Evolutionary conservation across 2,113 vertebrate genomes (phyloP).

Genomic region (Amphiprion percula): DNA sequence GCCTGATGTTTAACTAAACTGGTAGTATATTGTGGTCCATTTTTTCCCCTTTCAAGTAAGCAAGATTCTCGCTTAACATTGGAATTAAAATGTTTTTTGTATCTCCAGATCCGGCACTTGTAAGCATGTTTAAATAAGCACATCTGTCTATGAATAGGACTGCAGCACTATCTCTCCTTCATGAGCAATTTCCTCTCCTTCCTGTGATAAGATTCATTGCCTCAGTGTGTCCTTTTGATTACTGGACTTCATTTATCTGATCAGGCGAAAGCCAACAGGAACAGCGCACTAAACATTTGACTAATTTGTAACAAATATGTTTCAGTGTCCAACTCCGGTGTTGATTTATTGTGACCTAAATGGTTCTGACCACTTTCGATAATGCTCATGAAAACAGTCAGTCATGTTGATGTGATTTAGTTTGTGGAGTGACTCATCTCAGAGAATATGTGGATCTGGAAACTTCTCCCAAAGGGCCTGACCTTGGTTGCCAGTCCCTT

Average conservation of each 20-base stretch:
- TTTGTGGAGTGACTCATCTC: slow-evolving; percentile 33
- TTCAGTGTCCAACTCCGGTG: slow-evolving; percentile 1
- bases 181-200: slow-evolving; percentile 77
- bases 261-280: slow-evolving; percentile 56
- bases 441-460: slow-evolving; percentile 44
- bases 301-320: slow-evolving; percentile 22
- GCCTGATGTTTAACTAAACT: slow-evolving; percentile 8
- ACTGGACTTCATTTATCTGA: slow-evolving; percentile 71
- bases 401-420: slow-evolving; percentile 49
- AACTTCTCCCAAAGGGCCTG: slow-evolving; percentile 37
- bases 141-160: slow-evolving; percentile 48
- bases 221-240: slow-evolving; percentile 57
- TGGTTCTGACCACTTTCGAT: slow-evolving; percentile 9
- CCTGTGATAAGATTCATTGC: slow-evolving; percentile 78
- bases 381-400: slow-evolving; percentile 27
- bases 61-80: slow-evolving; percentile 14
- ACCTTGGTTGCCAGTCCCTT: slow-evolving; percentile 30
- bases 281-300: slow-evolving; percentile 37
- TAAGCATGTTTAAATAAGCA: slow-evolving; percentile 42
- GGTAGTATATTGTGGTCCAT: slow-evolving; percentile 3
- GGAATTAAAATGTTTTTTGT: slow-evolving; percentile 25
- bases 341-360: slow-evolving; percentile 38
- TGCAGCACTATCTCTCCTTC: slow-evolving; percentile 65
- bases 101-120: slow-evolving; percentile 16
- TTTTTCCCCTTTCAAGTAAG: neutral